Base-by-base conservation (phyloP, 2,888 invertebrate species). In the Melanargia galathea region DNA sequence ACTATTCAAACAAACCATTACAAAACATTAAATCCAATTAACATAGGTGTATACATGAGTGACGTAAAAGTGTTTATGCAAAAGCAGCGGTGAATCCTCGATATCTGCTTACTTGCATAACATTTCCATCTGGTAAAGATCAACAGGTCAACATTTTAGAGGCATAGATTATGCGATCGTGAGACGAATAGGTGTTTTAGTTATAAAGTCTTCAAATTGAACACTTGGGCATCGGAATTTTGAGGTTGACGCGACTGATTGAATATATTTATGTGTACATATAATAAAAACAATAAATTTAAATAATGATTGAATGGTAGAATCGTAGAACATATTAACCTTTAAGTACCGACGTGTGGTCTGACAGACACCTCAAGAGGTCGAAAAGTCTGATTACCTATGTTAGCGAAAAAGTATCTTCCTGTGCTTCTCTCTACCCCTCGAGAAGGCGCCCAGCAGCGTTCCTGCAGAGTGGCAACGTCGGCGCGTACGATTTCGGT, bases 21-120 rank as follows among this genome's bases (percentile, higher is more conserved):
- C n/a, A n/a, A n/a, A n/a, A 16, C 48, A 48, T 73, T 69, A 63
- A 56, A 22, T 63, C 60, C 46, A 57, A 74, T 75, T 67, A 70
- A 76, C 72, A n/a, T n/a, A 75, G 75, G 77, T 60, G 48, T 63
- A 65, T 63, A 52, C 43, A 75, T 79, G 70, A 73, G 67, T 71
- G 73, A 77, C 77, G 86, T 83, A 88, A 87, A 87, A 88, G 87
- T 84, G 86, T 87, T 86, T 85, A 84, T 82, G 81, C 81, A 83
- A 83, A 85, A 73, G 68, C 67, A 73, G 70, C 68, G 74, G 83
- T 78, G 82, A 83, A 86, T 89, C 87, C 78, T 83, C 74, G 72
- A 73, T 73, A 82, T 86, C 86, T 84, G 83, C 84, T 82, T 81
- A 75, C 71, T 89, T 89, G 77, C 82, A 83, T 81, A 87, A 87